Evolutionary conservation across 1,140 invertebrate species (phyloP).

Genomic region (Aphis gossypii): DNA sequence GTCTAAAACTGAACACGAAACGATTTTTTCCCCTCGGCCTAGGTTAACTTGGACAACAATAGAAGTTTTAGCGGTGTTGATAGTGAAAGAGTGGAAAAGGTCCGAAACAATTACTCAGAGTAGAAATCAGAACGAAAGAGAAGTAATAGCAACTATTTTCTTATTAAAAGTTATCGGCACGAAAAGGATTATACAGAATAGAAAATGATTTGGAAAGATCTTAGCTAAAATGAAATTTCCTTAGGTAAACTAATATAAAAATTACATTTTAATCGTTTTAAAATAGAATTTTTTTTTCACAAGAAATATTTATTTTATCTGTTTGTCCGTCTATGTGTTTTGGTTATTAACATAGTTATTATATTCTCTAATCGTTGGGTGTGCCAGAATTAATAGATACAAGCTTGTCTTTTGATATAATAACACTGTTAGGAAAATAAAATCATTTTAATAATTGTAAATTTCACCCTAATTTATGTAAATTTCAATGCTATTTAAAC

Average conservation of each 20-base stretch:
- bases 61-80: background rate
- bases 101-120: slow-evolving; percentile 18
- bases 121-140: slow-evolving; percentile 4
- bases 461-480: too few species aligned
- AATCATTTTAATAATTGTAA: too few species aligned
- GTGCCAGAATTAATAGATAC: too few species aligned
- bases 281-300: background rate
- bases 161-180: slow-evolving; percentile 27
- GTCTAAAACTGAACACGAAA: slow-evolving; percentile 24
- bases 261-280: background rate
- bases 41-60: background rate
- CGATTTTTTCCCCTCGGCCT: background rate
- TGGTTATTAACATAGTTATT: too few species aligned
- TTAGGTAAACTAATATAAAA: background rate
- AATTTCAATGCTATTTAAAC: background rate
- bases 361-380: too few species aligned
- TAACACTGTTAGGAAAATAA: too few species aligned
- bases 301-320: too few species aligned
- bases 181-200: background rate
- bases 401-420: too few species aligned
- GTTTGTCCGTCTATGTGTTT: background rate
- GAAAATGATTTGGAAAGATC: background rate
- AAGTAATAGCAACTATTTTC: slow-evolving; percentile 9
- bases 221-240: background rate
- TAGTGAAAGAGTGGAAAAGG: background rate